Evolutionary conservation across 37 sponge, comb jelly and placozoan genomes (phyloP).

Genomic region (Bolinopsis microptera): DNA sequence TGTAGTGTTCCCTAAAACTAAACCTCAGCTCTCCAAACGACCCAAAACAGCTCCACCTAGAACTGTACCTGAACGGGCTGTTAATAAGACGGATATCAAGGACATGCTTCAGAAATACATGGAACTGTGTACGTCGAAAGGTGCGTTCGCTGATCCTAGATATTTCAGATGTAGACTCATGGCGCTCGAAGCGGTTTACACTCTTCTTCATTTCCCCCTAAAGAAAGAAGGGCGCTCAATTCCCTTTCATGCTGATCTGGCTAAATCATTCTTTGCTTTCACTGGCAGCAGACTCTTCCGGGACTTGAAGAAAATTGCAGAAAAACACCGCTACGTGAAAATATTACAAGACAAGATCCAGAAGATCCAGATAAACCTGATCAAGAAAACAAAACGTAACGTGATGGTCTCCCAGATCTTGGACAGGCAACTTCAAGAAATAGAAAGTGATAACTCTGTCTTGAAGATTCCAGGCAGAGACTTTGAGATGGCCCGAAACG

Average conservation of each 20-base stretch:
- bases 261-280: not conserved
- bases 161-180: constrained; percentile 24
- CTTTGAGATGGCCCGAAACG: constrained; percentile 29
- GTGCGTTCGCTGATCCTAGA: not conserved
- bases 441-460: constrained; percentile 52
- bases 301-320: constrained; percentile 38
- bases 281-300: constrained; percentile 14
- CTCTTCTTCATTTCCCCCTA: constrained; percentile 46
- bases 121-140: constrained; percentile 14
- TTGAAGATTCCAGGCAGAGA: constrained; percentile 15
- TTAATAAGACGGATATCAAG: not conserved
- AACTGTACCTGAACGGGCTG: not conserved
- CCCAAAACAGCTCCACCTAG: constrained; percentile 55
- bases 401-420: not conserved
- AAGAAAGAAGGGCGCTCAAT: not conserved
- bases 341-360: constrained; percentile 49
- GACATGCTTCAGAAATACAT: constrained; percentile 17
- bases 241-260: constrained; percentile 39
- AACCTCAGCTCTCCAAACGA: not conserved
- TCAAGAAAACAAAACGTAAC: constrained; percentile 23
- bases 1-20: constrained; percentile 3
- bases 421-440: not conserved
- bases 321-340: constrained; percentile 55
- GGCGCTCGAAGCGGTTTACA: not conserved
- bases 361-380: constrained; percentile 37